These are phyloP conservation scores for Ophiothrix spiculata DNA, from an alignment of 35 echinoderm and acorn worm genomes.

Conservation along the genomic window DNA sequence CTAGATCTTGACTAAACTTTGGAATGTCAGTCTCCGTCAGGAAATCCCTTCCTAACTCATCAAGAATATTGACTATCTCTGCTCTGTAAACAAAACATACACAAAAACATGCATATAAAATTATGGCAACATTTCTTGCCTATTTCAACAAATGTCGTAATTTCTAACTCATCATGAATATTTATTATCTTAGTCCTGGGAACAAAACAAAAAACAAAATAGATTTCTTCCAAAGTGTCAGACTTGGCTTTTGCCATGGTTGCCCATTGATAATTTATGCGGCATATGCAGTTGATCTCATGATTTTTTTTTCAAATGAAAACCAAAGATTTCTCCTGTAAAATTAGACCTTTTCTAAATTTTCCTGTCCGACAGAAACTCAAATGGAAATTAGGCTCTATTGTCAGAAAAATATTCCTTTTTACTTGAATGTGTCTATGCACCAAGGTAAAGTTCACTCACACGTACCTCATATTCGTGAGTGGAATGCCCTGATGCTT, in stretches of 20 bases:
- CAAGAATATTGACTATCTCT: conserved; percentile 32
- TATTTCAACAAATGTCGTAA: background rate
- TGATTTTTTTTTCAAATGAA: background rate
- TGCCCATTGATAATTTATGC: background rate
- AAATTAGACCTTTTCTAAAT: background rate
- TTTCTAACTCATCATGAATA: background rate
- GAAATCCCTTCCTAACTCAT: conserved; percentile 8
- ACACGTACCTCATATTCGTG: too few species aligned
- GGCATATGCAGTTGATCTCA: background rate
- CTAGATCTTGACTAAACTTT: background rate
- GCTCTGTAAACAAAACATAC: conserved; percentile 6
- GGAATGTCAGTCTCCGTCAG: background rate
- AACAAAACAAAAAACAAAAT: background rate
- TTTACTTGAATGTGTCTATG: too few species aligned
- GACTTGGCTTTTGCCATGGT: background rate
- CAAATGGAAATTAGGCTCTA: background rate
- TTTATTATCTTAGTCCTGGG: background rate
- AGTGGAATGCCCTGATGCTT: too few species aligned
- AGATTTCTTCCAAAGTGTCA: background rate
- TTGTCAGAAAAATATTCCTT: background rate
- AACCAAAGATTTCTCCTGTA: background rate
- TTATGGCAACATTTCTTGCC: background rate
- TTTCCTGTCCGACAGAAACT: background rate
- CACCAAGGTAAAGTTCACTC: too few species aligned
- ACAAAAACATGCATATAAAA: background rate